phyloP scores from a whole-genome alignment of 2,113 vertebrate species.

The Lophius piscatorius region DNA sequence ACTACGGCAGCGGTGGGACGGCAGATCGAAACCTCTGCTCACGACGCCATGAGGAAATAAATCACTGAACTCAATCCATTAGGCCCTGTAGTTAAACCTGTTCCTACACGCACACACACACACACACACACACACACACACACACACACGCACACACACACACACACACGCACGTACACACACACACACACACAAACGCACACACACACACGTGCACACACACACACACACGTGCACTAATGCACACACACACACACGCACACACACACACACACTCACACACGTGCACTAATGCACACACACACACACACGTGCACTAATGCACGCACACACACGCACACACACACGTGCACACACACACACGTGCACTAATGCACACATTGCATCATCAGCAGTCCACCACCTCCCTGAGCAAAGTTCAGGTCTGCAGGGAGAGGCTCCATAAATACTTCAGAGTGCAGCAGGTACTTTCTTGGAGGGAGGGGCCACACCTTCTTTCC shows the following conservation, averaged over 20 bases:
- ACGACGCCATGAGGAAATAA: conserved; percentile 14
- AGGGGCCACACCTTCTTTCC: conserved; percentile 26
- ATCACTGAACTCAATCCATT: conserved; percentile 5
- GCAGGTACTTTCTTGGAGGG: conserved; percentile 26
- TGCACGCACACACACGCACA: conserved; percentile 3
- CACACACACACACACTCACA: no score
- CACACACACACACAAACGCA: no score
- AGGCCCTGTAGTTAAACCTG: conserved; percentile 22
- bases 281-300: no score
- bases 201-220: no score
- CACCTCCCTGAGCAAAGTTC: conserved; percentile 62
- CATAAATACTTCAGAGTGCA: conserved; percentile 42
- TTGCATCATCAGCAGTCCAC: conserved; percentile 21
- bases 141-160: no score
- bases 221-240: no score
- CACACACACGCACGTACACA: no score
- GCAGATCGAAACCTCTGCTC: conserved; percentile 4
- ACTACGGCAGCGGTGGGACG: no score
- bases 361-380: conserved; percentile 7
- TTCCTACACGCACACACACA: conserved; percentile 11
- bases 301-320: no score
- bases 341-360: conserved; percentile 9
- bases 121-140: no score
- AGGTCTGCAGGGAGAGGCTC: conserved; percentile 23
- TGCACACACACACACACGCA: no score